These are phyloP conservation scores for Adelphocoris suturalis DNA, from an alignment of 2,888 invertebrate species.

Conservation along the genomic window DNA sequence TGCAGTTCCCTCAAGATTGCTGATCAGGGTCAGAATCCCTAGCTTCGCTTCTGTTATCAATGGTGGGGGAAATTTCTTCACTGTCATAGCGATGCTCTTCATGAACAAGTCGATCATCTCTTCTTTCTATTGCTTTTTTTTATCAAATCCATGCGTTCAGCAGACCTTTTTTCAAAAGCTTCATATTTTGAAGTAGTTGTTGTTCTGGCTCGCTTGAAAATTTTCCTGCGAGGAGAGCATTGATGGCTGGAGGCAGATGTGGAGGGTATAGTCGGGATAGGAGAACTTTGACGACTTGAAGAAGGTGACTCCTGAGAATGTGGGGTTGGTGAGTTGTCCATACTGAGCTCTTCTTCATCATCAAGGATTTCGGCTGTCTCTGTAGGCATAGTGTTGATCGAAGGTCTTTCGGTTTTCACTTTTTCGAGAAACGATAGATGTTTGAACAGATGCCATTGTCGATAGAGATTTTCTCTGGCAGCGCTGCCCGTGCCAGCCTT, in stretches of 20 bases:
- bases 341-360: neutral
- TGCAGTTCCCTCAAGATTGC: too few species aligned
- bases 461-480: neutral
- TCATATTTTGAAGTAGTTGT: too few species aligned
- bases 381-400: neutral
- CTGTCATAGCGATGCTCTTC: too few species aligned
- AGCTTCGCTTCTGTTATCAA: too few species aligned
- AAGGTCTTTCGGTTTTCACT: neutral
- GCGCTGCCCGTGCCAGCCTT: slow-evolving; percentile 37
- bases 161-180: too few species aligned
- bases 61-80: too few species aligned
- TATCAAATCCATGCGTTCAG: too few species aligned
- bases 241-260: neutral
- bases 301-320: neutral
- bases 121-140: too few species aligned
- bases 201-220: too few species aligned
- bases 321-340: neutral
- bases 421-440: slow-evolving; percentile 30
- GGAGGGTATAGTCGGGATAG: slow-evolving; percentile 1
- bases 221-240: neutral
- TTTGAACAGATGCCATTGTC: neutral
- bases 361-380: neutral
- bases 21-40: too few species aligned
- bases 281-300: slow-evolving; percentile 3
- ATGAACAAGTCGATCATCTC: too few species aligned